Base-by-base conservation (phyloP, 2,113 vertebrate species). In the Alosa alosa region DNA sequence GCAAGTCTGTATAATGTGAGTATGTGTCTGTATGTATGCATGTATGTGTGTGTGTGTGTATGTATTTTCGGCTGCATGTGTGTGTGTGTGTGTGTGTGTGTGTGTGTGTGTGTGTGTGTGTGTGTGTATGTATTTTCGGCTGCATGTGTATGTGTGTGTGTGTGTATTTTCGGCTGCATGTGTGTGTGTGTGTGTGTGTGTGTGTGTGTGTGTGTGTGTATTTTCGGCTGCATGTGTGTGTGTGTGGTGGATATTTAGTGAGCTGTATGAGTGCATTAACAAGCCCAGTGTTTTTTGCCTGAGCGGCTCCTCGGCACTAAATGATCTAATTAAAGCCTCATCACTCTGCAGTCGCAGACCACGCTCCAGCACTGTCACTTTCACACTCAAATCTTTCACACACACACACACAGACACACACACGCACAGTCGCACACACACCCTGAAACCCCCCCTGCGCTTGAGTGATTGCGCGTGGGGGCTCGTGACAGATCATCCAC, bases 291-390 rank as follows among this genome's bases (percentile, higher is more conserved):
- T 91, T 83, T 89, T 87, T 75, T 88, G 86, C 81, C 87, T 88
- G 84, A 81, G 83, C 88, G 85, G 87, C 87, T 90, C 85, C 87
- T 89, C 86, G 52, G 64, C 84, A 86, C 88, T 90, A 90, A 89
- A 86, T 91, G 83, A 89, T 91, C 84, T 85, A 91, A 88, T 85
- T 89, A 87, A 91, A 89, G 83, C 83, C 86, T 86, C 87, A 89
- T 90, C 86, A 88, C 85, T 88, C 84, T 84, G 83, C 85, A 83
- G 85, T 88, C 85, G 86, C 50, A 87, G 84, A 86, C 82, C 85
- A 49, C 52, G 85, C 82, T 83, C 82, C 83, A 84, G n/a, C 18
- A 49, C 84, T 87, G 83, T 78, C 72, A 86, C 82, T 36, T 86
- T 81, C n/a, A 75, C 57, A 82, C 17, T n/a, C 60, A 68, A 75